Base-by-base conservation (phyloP, 2,888 invertebrate species). In the Cheilosia pagana region DNA sequence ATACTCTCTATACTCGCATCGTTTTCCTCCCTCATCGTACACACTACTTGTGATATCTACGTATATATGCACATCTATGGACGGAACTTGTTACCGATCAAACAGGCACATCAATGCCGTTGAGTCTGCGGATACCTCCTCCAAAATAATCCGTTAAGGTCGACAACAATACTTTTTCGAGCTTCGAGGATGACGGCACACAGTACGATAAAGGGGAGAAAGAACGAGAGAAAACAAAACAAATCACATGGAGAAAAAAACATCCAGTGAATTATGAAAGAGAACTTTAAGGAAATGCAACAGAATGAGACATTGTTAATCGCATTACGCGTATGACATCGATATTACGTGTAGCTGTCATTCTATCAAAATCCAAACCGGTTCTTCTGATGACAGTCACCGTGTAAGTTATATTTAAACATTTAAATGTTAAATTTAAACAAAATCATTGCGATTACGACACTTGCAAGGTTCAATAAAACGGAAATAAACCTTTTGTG, bases 131-230 rank as follows among this genome's bases (percentile, higher is more conserved):
- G 67, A 65, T 45, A 45, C 60, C 77, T 50, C 23, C 50, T 50
- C 41, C 57, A 25, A 70, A 16, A 71, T 67, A 65, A 76, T 75
- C 85, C 85, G 85, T 85, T 85, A 85, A 81, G 81, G 81, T 81
- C 71, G 81, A 50, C 85, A 76, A 60, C 59, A 75, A 79, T 39
- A 31, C 35, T 1, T 77, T 57, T 43, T 70, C 67, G 62, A 76
- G 35, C 52, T 43, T 70, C 67, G 62, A 76, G 35, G 65, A 70
- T 75, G 81, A 75, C 63, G 59, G 55, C 53, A 75, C n/a, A 67
- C 12, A 35, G 19, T 25, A 35, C 28, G 60, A 21, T 12, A 7
- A 52, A 67, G 59, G 21, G 74, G 35, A 28, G 74, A 59, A 35
- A 21, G 39, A 25, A 21, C 1, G 52, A 45, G 35, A 16, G 23